Base-by-base conservation (phyloP, 2,797 vertebrate species). In the Myotis findleyi region DNA sequence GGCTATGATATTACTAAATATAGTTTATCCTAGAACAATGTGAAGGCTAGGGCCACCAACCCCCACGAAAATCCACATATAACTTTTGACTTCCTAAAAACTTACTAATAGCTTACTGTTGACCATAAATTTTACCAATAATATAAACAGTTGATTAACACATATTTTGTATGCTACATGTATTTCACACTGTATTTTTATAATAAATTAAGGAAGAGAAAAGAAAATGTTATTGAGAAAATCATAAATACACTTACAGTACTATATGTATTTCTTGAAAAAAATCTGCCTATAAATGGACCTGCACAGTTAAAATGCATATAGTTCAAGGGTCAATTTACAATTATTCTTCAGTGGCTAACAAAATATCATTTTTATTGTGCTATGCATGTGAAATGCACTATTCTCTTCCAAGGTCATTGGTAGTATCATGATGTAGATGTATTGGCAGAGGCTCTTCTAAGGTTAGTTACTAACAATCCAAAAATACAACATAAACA, bases 321-420 rank as follows among this genome's bases (percentile, higher is more conserved):
- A 41, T 59, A 59, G 55, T 44, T 41, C 55, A 59, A 59, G 77
- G 25, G 25, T 30, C 36, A 59, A 30, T 10, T 41, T 55, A 8
- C 16, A 27, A 93, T 85, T 89, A 72, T 73, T 94, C 53, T 96
- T 85, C n/a, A 49, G 25, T 88, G 80, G 11, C 16, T 23, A 88
- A 75, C 9, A 66, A 94, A 47, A 12, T 27, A 16, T 14, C 41
- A 86, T 95, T 85, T 66, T 86, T 57, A 83, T 90, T 94, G 80
- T 59, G 38, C 14, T 64, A 9, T 76, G n/a, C 41, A 77, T 9
- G 36, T 20, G 16, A 53, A 96, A 59, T 73, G 69, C 10, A 53
- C 44, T 7, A 72, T 16, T 94, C 27, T 86, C 33, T 91, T 69
- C 62, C 87, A 89, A 89, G 21, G 64, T 77, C 73, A 95, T 13